phyloP scores from a whole-genome alignment of 2,113 vertebrate species.

The Anolis sagrei region DNA sequence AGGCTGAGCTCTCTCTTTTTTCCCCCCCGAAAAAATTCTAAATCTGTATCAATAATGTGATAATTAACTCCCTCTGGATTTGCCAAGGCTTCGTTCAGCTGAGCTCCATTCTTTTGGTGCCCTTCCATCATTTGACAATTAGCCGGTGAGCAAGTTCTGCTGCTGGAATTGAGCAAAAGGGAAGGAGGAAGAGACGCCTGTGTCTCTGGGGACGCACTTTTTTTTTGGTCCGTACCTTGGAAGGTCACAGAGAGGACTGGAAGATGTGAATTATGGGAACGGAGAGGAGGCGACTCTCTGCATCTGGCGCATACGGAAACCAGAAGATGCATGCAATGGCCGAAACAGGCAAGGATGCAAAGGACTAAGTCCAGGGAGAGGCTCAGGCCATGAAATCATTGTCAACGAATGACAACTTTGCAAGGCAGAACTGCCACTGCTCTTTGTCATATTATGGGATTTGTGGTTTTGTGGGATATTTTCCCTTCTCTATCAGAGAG shows the following conservation, averaged over 20 bases:
- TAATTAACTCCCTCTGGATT: slow-evolving; percentile 62
- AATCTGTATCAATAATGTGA: slow-evolving; percentile 63
- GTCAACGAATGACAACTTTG: too few relatives aligned
- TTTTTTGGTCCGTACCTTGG: neutral
- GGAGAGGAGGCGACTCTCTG: neutral
- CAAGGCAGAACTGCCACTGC: too few relatives aligned
- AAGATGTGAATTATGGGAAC: neutral
- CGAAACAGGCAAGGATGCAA: too few relatives aligned
- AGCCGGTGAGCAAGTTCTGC: slow-evolving; percentile 53
- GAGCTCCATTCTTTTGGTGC: slow-evolving; percentile 46
- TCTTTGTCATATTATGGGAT: too few relatives aligned
- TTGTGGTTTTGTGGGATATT: too few relatives aligned
- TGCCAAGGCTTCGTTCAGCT: slow-evolving; percentile 57
- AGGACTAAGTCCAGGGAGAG: neutral
- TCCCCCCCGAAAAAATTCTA: slow-evolving; percentile 7
- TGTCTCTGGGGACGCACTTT: neutral
- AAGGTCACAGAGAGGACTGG: slow-evolving; percentile 17
- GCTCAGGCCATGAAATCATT: neutral
- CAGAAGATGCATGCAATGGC: too few relatives aligned
- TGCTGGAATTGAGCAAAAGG: slow-evolving; percentile 40
- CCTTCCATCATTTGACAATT: slow-evolving; percentile 60
- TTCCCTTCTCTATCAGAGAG: too few relatives aligned
- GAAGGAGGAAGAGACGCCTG: neutral
- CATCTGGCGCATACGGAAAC: neutral
- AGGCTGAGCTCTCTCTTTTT: slow-evolving; percentile 50